Evolutionary conservation across 2,888 invertebrate genomes (phyloP).

Genomic region (Margaritifera margaritifera): DNA sequence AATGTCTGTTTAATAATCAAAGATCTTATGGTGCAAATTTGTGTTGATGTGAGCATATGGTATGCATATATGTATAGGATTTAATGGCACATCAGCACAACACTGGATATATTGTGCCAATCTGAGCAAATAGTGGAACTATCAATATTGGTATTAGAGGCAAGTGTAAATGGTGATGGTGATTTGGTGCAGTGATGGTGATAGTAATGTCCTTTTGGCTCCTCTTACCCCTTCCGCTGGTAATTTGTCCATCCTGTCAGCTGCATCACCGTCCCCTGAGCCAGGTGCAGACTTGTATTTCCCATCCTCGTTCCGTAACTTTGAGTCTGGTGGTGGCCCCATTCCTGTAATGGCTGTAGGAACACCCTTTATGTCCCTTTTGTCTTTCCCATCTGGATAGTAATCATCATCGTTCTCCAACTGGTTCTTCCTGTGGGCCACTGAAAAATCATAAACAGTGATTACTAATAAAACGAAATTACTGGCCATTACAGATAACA

Average conservation of each 20-base stretch:
- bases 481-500: too few relatives aligned
- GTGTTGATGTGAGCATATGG: too few relatives aligned
- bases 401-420: conserved; percentile 4
- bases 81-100: too few relatives aligned
- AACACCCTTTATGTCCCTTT: conserved; percentile 12
- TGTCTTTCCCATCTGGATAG: conserved; percentile 19
- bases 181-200: too few relatives aligned
- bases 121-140: too few relatives aligned
- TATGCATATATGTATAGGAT: too few relatives aligned
- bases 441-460: neutral
- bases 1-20: too few relatives aligned
- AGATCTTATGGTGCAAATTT: too few relatives aligned
- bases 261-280: conserved; percentile 22
- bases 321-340: conserved; percentile 20
- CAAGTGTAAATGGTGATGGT: too few relatives aligned
- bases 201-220: neutral
- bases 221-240: conserved; percentile 25
- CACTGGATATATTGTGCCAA: too few relatives aligned
- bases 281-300: conserved; percentile 22
- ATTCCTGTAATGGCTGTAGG: conserved; percentile 9
- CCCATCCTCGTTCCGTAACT: conserved; percentile 17
- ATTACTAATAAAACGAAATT: too few relatives aligned
- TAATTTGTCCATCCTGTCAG: conserved; percentile 24
- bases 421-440: conserved; percentile 2
- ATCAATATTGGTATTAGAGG: too few relatives aligned